Percentiles rank a stretch among this genome's conserved stretches.
Conservation (phyloP, 2,113 vertebrate species). For the Danionella cerebrum region DNA sequence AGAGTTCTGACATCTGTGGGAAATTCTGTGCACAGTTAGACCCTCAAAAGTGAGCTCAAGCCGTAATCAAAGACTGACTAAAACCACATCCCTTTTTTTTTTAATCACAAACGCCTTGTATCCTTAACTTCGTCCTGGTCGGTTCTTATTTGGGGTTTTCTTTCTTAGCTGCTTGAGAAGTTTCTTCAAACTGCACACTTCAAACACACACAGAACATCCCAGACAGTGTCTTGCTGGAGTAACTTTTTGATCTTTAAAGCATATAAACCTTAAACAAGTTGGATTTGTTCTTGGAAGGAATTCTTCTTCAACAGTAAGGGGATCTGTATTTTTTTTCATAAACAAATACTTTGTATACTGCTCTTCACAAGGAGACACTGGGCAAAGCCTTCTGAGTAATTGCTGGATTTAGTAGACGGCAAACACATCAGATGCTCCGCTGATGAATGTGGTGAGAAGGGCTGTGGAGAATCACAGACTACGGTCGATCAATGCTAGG, state of each 20-base stretch:
- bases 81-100: no score
- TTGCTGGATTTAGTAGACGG: slow-evolving; percentile 10
- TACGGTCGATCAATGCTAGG: slow-evolving; percentile 56
- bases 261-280: neutral
- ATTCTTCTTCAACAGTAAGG: no score
- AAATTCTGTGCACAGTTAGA: no score
- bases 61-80: no score
- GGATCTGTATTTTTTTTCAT: no score
- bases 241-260: neutral
- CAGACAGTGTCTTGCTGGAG: neutral
- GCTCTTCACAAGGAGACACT: neutral
- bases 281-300: neutral
- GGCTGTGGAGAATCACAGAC: slow-evolving; percentile 48
- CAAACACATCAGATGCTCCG: slow-evolving; percentile 18
- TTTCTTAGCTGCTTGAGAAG: neutral
- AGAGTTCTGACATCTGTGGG: no score
- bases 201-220: neutral
- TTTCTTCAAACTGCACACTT: neutral
- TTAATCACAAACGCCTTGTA: no score
- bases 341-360: neutral
- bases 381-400: slow-evolving; percentile 14
- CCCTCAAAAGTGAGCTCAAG: no score
- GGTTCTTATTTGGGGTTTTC: no score
- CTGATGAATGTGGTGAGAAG: slow-evolving; percentile 53
- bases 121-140: no score